Base-by-base conservation (phyloP, 2,888 invertebrate species). In the Drosophila putrida region DNA sequence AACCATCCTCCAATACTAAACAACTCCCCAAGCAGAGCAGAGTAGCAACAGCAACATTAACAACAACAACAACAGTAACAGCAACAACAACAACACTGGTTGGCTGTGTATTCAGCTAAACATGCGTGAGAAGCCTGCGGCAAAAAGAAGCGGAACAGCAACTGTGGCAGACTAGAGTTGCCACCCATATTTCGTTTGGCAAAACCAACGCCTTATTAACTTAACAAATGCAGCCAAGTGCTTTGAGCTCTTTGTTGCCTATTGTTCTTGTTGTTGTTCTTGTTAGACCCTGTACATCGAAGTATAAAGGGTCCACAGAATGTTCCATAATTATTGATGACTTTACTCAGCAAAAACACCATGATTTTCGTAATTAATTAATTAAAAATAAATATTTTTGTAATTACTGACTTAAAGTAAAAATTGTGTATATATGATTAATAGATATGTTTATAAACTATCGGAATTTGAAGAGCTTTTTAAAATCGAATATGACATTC, bases 151-250 rank as follows among this genome's bases (percentile, higher is more conserved):
- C n/a, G 41, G 28, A 10, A 5, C 11, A 25, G 58, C 35, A 51
- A 33, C 61, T 53, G 31, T 39, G 39, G 57, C 41, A 54, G 13
- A 49, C 13, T 20, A 38, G 43, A 11, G 36, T 41, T 49, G 35
- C 36, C 53, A 44, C 50, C 38, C 15, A 39, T 15, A 28, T 46
- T 31, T 25, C 13, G 47, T 28, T 66, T 10, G 54, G 60, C 54
- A 36, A 36, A 63, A 59, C 47, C 54, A 58, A 69, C 63, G 78
- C 64, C 87, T 76, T 75, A 82, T 81, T 83, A 82, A 81, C 84
- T 81, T 84, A 71, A 78, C 82, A 78, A 81, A 83, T 77, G 73
- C 63, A 50, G 43, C 35, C 10, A 39, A 46, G 39, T 58, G 62
- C 41, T 64, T 55, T 46, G 53, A 47, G 58, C n/a, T n/a, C n/a